Conservation (phyloP, 2,113 vertebrate species). For the Lycocorax pyrrhopterus region DNA sequence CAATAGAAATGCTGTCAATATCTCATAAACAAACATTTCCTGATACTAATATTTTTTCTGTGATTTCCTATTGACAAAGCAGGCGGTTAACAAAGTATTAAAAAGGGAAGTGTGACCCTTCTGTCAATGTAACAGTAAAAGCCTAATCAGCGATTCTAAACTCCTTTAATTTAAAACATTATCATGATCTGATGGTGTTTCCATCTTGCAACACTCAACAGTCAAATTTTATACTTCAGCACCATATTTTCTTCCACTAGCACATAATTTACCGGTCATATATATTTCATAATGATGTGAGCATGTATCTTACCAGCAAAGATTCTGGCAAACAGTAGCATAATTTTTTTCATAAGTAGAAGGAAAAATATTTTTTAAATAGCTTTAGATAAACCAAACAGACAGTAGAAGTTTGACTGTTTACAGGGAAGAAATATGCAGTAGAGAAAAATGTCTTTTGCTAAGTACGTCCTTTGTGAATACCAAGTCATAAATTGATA, state of each 20-base stretch:
- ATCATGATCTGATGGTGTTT: neutral
- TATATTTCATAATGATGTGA: slow-evolving; percentile 22
- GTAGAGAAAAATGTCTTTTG: neutral
- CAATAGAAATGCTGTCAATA: neutral
- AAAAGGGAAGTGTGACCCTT: neutral
- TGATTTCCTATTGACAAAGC: neutral
- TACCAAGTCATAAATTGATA: neutral
- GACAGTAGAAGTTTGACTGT: neutral
- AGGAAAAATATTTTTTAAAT: slow-evolving; percentile 15
- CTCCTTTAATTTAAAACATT: neutral
- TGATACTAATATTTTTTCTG: neutral
- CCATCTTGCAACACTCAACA: neutral
- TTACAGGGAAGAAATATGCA: slow-evolving; percentile 5
- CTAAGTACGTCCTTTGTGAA: neutral
- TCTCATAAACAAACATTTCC: neutral
- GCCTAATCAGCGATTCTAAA: neutral
- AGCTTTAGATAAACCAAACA: neutral
- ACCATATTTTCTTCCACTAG: neutral
- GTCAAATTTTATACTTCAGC: slow-evolving; percentile 14
- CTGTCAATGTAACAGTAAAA: neutral
- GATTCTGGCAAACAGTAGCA: slow-evolving; percentile 11
- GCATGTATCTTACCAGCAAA: neutral
- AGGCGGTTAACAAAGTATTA: neutral
- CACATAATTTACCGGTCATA: slow-evolving; percentile 2
- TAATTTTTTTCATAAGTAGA: neutral